These are phyloP conservation scores for Porites cylindrica DNA, from an alignment of 92 coral and sea anemone genomes.

Conservation along the genomic window DNA sequence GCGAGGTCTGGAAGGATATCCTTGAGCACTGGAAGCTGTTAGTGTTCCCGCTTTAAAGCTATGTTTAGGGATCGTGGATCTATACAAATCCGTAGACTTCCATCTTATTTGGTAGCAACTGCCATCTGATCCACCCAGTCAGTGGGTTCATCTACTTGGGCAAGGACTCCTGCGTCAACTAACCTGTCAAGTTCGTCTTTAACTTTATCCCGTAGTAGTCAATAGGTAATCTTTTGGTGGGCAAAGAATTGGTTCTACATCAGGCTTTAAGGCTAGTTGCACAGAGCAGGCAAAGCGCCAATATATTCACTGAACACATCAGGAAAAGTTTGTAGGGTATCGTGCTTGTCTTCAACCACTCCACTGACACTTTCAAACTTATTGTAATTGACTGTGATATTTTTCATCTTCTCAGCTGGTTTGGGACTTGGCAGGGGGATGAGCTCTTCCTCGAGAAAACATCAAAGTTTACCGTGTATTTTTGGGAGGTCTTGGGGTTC, in stretches of 20 bases:
- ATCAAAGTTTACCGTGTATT: slow-evolving; percentile 36
- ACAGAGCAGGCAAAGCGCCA: slow-evolving; percentile 60
- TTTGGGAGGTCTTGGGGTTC: neutral
- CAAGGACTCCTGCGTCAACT: neutral
- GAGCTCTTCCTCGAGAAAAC: slow-evolving; percentile 37
- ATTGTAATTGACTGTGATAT: slow-evolving; percentile 49
- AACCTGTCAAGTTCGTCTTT: slow-evolving; percentile 2
- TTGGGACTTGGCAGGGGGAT: slow-evolving; percentile 38
- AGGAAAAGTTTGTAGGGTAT: slow-evolving; percentile 12
- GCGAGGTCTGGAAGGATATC: slow-evolving; percentile 34
- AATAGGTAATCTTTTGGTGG: slow-evolving; percentile 41
- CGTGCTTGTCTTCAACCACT: slow-evolving; percentile 17
- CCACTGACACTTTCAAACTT: slow-evolving; percentile 47
- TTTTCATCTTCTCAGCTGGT: slow-evolving; percentile 53
- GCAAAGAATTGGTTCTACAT: slow-evolving; percentile 33
- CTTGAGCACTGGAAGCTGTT: slow-evolving; percentile 28
- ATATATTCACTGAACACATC: slow-evolving; percentile 28
- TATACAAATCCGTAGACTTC: slow-evolving; percentile 7
- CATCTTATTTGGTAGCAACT: slow-evolving; percentile 3
- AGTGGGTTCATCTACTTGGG: slow-evolving; percentile 21
- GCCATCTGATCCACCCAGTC: slow-evolving; percentile 5
- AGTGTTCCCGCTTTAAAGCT: neutral
- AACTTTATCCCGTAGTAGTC: neutral
- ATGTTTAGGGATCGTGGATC: slow-evolving; percentile 29
- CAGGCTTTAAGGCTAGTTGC: neutral